These are phyloP conservation scores for Himalopsyche phryganea DNA, from an alignment of 1,140 invertebrate genomes.

Conservation along the genomic window DNA sequence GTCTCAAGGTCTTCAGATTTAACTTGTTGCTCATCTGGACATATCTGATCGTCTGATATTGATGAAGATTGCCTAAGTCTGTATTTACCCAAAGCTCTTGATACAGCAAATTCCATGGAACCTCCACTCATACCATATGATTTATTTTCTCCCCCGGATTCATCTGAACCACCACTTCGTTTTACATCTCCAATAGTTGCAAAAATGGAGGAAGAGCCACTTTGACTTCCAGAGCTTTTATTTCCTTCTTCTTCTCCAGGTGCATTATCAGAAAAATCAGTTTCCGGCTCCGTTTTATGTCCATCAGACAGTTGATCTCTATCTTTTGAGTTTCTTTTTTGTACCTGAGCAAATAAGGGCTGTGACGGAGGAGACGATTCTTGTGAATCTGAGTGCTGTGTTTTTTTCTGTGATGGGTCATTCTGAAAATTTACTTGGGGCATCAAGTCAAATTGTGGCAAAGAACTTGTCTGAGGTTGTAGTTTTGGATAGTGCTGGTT, in stretches of 20 bases:
- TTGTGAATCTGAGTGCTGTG: constrained; percentile 18
- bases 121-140: constrained; percentile 45
- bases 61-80: constrained; percentile 70
- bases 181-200: constrained; percentile 71
- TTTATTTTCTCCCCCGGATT: constrained; percentile 58
- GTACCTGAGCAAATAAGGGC: constrained; percentile 46
- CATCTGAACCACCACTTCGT: constrained; percentile 56
- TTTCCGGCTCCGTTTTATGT: constrained; percentile 52
- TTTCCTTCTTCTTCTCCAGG: constrained; percentile 60
- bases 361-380: constrained; percentile 24
- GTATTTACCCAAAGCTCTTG: constrained; percentile 77
- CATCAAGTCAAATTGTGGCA: constrained; percentile 34
- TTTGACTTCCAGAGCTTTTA: constrained; percentile 57
- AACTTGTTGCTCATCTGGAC: constrained; percentile 48
- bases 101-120: constrained; percentile 77
- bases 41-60: constrained; percentile 61
- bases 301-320: constrained; percentile 48
- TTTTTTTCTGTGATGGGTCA: constrained; percentile 33
- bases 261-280: constrained; percentile 56
- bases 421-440: constrained; percentile 27
- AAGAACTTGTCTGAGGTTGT: constrained; percentile 19
- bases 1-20: constrained; percentile 47
- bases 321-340: constrained; percentile 41
- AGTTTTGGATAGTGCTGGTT: constrained; percentile 22
- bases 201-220: constrained; percentile 63